Evolutionary conservation across 35 echinoderm and acorn worm species (phyloP), one percentile per base, ranked within the genome.

Genomic region (Antedon bifida): DNA sequence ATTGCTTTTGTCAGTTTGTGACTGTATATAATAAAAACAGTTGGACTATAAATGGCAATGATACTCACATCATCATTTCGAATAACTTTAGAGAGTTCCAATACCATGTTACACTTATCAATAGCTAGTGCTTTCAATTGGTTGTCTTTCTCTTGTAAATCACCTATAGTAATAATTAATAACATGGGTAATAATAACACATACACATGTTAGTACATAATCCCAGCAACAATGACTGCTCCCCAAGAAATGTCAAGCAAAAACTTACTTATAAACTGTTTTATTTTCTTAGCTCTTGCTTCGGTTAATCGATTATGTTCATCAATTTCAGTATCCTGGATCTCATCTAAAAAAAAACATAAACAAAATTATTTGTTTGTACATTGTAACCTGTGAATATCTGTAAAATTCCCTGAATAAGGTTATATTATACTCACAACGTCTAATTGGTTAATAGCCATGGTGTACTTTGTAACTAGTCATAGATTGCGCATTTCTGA

Each of bases 101-200:
- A 45, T 56, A 92, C 75, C 85, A 99, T 30, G 34, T 89, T 99
- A 21, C 83, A 77, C 82, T 90, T 99, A 26, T 92, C 83, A 74
- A 78, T 78, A 29, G 92, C 83, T 34, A 92, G 83, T 29, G 78
- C 32, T 32, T 88, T 81, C 36, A 99, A 39, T 30, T 88, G 36
- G 28, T 79, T 46, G 39, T 99, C 95, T 35, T 92, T 99, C 29
- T 92, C 88, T 44, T 99, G 91, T 89, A 92, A 88, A 56, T 86
- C 39, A 46, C 88, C 95, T 99, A 83, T 79, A 74, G 33, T n/a
- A n/a, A n/a, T n/a, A n/a, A n/a, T n/a, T n/a, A n/a, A n/a, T n/a
- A n/a, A n/a, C 33, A 11, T 28, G 32, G 87, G 80, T 34, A 35
- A 44, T 26, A 36, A 64, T 30, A 45, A 46, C n/a, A n/a, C n/a